These are phyloP conservation scores for Cichlasoma orientale DNA, from an alignment of 2,797 vertebrate genomes.

Conservation along the genomic window DNA sequence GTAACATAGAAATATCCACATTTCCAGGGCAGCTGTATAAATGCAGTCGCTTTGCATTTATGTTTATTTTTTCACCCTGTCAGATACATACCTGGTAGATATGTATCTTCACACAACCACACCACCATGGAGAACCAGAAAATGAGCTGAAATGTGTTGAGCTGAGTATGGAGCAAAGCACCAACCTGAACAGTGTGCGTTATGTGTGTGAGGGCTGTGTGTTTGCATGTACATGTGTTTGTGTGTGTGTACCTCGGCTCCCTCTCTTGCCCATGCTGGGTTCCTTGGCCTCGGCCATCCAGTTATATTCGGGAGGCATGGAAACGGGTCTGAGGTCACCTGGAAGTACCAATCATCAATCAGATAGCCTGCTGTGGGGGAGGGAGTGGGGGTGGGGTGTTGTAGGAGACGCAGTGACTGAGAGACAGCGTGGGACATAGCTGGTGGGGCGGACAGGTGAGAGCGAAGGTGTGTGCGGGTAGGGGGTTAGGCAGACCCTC, in stretches of 20 bases:
- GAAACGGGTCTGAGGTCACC: slow-evolving; percentile 92
- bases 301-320: slow-evolving; percentile 87
- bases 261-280: slow-evolving; percentile 89
- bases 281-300: slow-evolving; percentile 89
- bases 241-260: slow-evolving; percentile 85
- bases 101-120: slow-evolving; percentile 74
- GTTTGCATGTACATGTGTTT: slow-evolving; percentile 24
- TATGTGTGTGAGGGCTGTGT: slow-evolving; percentile 3
- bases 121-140: slow-evolving; percentile 67
- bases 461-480: slow-evolving; percentile 62
- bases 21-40: slow-evolving; percentile 57
- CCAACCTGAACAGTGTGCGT: slow-evolving; percentile 13
- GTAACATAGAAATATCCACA: slow-evolving; percentile 48
- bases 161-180: slow-evolving; percentile 66
- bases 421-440: slow-evolving; percentile 61
- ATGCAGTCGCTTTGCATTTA: slow-evolving; percentile 72
- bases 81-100: slow-evolving; percentile 70
- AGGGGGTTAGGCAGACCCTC: slow-evolving; percentile 12
- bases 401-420: slow-evolving; percentile 32
- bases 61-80: slow-evolving; percentile 43
- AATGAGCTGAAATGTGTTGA: slow-evolving; percentile 71
- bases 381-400: neutral
- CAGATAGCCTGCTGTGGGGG: slow-evolving; percentile 60
- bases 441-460: slow-evolving; percentile 59
- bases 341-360: slow-evolving; percentile 81